Conservation (phyloP, 35 echinoderm and acorn worm species). For the Heliocidaris erythrogramma region DNA sequence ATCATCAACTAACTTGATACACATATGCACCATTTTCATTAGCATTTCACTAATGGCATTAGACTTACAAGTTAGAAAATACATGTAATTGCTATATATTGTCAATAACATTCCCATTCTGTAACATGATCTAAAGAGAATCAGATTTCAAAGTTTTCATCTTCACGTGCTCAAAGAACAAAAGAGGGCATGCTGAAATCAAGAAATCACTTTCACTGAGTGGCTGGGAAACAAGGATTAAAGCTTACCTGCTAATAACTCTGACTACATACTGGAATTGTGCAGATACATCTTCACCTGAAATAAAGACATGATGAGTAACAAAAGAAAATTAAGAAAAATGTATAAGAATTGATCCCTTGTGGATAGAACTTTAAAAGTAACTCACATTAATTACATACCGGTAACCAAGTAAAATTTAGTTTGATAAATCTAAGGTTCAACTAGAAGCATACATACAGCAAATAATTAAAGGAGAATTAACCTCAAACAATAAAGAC, state of each 20-base stretch:
- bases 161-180: not conserved
- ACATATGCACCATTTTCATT: too few species aligned
- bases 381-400: too few species aligned
- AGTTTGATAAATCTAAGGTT: not conserved
- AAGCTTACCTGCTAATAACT: conserved; percentile 80
- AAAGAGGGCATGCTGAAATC: not conserved
- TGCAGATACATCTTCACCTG: conserved; percentile 71
- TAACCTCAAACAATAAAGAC: too few species aligned
- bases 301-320: not conserved
- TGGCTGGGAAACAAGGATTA: not conserved
- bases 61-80: not conserved
- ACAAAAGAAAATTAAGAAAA: not conserved
- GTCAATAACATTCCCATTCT: not conserved
- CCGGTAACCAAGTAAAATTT: too few species aligned
- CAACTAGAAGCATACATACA: too few species aligned
- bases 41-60: not conserved
- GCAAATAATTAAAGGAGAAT: too few species aligned
- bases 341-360: not conserved
- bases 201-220: not conserved
- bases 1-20: too few species aligned
- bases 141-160: not conserved
- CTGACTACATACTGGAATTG: conserved; percentile 91
- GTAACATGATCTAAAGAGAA: not conserved
- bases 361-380: too few species aligned
- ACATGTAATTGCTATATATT: not conserved